Evolutionary conservation across 2,797 vertebrate genomes (phyloP), one percentile per base, ranked within the genome.

Genomic region (Danio albolineatus): DNA sequence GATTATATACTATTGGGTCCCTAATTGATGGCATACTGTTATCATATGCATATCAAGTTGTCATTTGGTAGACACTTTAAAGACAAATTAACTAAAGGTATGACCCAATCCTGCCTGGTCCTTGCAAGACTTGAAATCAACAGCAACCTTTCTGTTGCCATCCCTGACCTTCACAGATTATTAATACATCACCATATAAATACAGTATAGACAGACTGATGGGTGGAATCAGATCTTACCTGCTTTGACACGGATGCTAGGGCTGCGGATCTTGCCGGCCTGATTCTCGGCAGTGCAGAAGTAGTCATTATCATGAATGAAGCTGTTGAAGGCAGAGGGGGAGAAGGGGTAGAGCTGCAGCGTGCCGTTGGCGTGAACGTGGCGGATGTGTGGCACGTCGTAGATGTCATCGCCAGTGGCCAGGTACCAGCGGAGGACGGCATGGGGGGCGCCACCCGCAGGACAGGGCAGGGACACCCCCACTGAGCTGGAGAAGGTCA

Each of bases 391-490:
- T 51, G 98, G 97, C 91, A 99, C 98, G 88, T 99, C 98, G 72
- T 99, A 99, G 94, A 99, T 98, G 96, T 99, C 98, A 91, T 99
- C 98, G 83, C 97, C 97, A 4, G 98, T 97, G 86, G 96, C 97
- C 91, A 99, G 96, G 95, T 99, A 99, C 98, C 98, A 99, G 92
- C 97, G 97, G 85, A 99, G 96, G 93, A 95, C 90, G 81, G 96
- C 97, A 72, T 96, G 97, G 94, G 97, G 97, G 91, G 97, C 96
- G 92, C 97, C 97, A 70, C 97, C 95, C 71, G 97, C 97, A 10
- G 97, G 97, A 93, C 98, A 99, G 95, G 98, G 97, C 94, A 99
- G 96, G 94, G 97, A 97, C 94, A 98, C 97, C 95, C 98, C 98
- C 95, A 99, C 96, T 53, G 97, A 98, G 95, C 97, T 99, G 95